A percentile compares a stretch with the other conserved stretches of the same genome.
Evolutionary conservation across 1,140 invertebrate genomes (phyloP).

Genomic region (Magallana angulata): DNA sequence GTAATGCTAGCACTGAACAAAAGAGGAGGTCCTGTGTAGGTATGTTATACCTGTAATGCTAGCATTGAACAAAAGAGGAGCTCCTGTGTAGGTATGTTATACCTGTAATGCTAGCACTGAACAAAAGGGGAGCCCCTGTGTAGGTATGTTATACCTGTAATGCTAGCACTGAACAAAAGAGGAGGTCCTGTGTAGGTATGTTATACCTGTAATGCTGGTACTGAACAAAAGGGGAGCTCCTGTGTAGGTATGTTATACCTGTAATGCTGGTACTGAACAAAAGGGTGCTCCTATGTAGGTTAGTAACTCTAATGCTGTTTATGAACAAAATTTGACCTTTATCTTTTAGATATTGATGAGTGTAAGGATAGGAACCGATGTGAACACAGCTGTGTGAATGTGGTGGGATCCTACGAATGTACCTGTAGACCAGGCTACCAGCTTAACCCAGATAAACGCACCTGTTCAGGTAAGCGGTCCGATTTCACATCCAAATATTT

Average conservation of each 20-base stretch:
- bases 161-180: neutral
- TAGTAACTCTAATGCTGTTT: neutral
- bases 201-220: neutral
- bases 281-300: slow-evolving; percentile 73
- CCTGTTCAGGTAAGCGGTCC: slow-evolving; percentile 80
- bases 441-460: slow-evolving; percentile 83
- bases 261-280: neutral
- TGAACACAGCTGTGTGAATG: slow-evolving; percentile 83
- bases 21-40: neutral
- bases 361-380: slow-evolving; percentile 84
- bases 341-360: slow-evolving; percentile 82
- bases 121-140: neutral
- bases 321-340: slow-evolving; percentile 32
- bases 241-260: neutral
- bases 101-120: neutral
- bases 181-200: neutral
- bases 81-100: neutral
- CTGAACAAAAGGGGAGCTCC: neutral
- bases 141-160: neutral
- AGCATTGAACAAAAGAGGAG: neutral
- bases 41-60: neutral
- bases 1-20: neutral
- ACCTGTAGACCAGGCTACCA: slow-evolving; percentile 88
- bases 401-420: slow-evolving; percentile 71
- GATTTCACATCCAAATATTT: neutral